These are phyloP conservation scores for Phyllotis vaccarum DNA, from an alignment of 2,797 vertebrate genomes.

Conservation along the genomic window DNA sequence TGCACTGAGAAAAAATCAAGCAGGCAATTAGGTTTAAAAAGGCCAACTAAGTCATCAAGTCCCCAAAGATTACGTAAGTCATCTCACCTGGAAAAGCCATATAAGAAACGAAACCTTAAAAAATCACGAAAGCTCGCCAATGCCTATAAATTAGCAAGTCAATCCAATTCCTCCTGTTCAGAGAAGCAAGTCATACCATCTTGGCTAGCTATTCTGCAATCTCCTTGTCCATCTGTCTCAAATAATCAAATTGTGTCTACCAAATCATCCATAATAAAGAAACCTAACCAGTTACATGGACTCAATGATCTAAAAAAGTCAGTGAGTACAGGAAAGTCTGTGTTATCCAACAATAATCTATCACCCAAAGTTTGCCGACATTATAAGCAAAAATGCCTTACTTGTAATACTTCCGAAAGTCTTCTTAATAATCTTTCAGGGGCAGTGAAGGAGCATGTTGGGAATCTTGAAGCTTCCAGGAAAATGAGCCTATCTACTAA, in stretches of 20 bases:
- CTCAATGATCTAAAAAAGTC: neutral
- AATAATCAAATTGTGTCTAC: neutral
- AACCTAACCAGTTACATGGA: neutral
- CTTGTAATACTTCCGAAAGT: neutral
- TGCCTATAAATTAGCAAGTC: neutral
- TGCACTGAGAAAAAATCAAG: neutral
- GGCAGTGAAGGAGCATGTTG: neutral
- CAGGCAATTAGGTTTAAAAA: neutral
- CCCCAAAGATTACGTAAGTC: neutral
- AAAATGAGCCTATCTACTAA: neutral
- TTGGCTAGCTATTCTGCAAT: neutral
- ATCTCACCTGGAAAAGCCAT: neutral
- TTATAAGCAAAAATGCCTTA: neutral
- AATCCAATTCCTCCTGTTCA: neutral
- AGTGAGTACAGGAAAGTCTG: neutral
- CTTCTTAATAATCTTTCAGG: neutral
- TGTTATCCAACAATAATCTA: neutral
- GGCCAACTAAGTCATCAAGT: neutral
- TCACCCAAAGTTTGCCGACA: neutral
- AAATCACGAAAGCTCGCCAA: neutral
- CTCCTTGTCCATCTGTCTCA: rapidly evolving
- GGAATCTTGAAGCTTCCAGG: neutral
- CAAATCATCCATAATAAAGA: neutral
- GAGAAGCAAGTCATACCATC: neutral
- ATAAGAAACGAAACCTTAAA: neutral